A percentile compares a stretch with the other conserved stretches of the same genome.
phyloP scores from a whole-genome alignment of 2,888 invertebrate genomes.

The Thumatha senex region DNA sequence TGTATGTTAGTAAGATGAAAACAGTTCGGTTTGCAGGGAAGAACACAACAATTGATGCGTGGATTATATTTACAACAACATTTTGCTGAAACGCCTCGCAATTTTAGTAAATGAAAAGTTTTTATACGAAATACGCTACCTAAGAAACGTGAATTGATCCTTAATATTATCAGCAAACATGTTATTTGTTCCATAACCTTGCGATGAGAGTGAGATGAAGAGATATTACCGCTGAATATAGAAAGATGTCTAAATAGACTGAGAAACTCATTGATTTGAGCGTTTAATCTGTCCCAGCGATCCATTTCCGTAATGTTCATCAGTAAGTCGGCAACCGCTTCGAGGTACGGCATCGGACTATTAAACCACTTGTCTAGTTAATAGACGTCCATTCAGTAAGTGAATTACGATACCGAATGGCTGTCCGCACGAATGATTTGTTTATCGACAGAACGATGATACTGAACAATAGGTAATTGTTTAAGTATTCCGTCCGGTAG shows the following conservation, averaged over 20 bases:
- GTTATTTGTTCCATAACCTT: too few relatives aligned
- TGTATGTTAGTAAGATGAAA: too few relatives aligned
- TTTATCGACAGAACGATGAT: constrained; percentile 27
- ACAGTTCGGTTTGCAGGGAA: too few relatives aligned
- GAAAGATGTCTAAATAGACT: constrained; percentile 23
- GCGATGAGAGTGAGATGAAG: too few relatives aligned
- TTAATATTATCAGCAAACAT: too few relatives aligned
- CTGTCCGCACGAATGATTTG: constrained; percentile 43
- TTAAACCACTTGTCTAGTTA: constrained; percentile 53
- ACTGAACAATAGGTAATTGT: constrained; percentile 11
- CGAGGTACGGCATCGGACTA: constrained; percentile 35
- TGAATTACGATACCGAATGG: constrained; percentile 53
- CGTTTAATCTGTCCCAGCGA: constrained; percentile 47
- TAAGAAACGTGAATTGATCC: too few relatives aligned
- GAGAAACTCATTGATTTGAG: constrained; percentile 24
- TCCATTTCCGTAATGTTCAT: constrained; percentile 68
- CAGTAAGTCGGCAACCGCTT: constrained; percentile 55
- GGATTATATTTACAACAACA: too few relatives aligned
- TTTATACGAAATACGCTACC: too few relatives aligned
- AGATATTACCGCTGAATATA: neutral
- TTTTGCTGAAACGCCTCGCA: too few relatives aligned
- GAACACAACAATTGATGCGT: too few relatives aligned
- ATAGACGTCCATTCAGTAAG: constrained; percentile 55
- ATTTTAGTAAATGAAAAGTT: too few relatives aligned
- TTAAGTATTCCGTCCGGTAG: constrained; percentile 11